Base-by-base conservation (phyloP, 2,113 vertebrate species). In the Poecilia latipinna region DNA sequence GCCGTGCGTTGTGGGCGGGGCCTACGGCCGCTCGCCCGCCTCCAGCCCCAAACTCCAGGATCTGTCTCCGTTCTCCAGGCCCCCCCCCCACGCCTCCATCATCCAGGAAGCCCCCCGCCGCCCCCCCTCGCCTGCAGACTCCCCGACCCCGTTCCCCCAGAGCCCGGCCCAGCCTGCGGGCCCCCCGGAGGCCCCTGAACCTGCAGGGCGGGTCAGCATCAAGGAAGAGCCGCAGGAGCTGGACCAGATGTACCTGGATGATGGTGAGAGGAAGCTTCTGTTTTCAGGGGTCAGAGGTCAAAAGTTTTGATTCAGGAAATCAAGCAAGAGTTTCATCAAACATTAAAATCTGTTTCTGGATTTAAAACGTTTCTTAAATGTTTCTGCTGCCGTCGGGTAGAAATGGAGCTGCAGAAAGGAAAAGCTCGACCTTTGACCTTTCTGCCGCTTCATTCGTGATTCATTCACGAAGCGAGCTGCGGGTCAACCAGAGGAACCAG, bases 201-300 rank as follows among this genome's bases (percentile, higher is more conserved):
- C 81, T 86, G 93, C 95, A 8, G 85, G 84, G 51, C 90, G 87
- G 61, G 83, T 83, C 94, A 96, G 89, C 91, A 95, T 99, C 96
- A 99, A 99, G 93, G 94, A 95, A 85, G 98, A 99, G 85, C 97
- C 97, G 26, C 96, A 97, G 88, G 97, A 98, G 88, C 94, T 99
- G 95, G 98, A 99, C 95, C 97, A 98, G 95, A 96, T 98, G 91
- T 97, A 98, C 94, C 95, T 99, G 65, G 98, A 99, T 28, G 98
- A 99, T 87, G 98, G 98, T 99, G 95, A 97, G 97, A 86, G 81
- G 62, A 69, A 65, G 2, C 0, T 37, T 48, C 42, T 4, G 73
- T 76, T 39, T 10, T 37, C 35, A 37, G 10, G 35, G 35, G 35
- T 37, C 35, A 37, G 35, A 37, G 35, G 35, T 37, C 35, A 37